These are phyloP conservation scores for Thyatira batis DNA, from an alignment of 2,888 invertebrate species.

Conservation along the genomic window DNA sequence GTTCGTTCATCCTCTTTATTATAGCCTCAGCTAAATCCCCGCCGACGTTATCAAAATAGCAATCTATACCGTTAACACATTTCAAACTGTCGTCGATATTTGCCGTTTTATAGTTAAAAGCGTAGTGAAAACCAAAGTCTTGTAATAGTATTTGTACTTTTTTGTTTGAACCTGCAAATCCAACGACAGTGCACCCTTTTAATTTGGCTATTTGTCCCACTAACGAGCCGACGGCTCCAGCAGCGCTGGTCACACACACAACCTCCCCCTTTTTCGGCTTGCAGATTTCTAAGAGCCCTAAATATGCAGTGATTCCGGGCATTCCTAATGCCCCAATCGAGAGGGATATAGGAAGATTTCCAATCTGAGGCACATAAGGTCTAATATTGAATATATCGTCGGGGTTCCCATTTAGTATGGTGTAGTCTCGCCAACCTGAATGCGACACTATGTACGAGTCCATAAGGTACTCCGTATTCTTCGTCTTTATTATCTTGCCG, in stretches of 20 bases:
- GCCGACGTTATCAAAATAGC: slow-evolving; percentile 88
- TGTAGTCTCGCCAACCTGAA: slow-evolving; percentile 84
- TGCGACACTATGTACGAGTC: slow-evolving; percentile 81
- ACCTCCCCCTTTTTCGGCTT: slow-evolving; percentile 84
- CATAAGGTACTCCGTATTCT: slow-evolving; percentile 80
- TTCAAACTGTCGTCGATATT: slow-evolving; percentile 65
- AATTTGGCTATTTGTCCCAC: slow-evolving; percentile 85
- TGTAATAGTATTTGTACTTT: slow-evolving; percentile 84
- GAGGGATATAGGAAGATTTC: slow-evolving; percentile 72
- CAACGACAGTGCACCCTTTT: slow-evolving; percentile 56
- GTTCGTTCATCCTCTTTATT: slow-evolving; percentile 80
- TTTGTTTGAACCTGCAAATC: slow-evolving; percentile 84
- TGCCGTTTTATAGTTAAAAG: slow-evolving; percentile 86
- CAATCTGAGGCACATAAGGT: slow-evolving; percentile 70
- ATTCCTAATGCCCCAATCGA: slow-evolving; percentile 83
- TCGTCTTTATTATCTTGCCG: slow-evolving; percentile 83
- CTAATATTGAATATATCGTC: slow-evolving; percentile 40
- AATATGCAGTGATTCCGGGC: slow-evolving; percentile 76
- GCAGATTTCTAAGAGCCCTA: slow-evolving; percentile 78
- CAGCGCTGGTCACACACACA: slow-evolving; percentile 85
- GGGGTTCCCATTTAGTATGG: slow-evolving; percentile 37
- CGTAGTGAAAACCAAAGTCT: slow-evolving; percentile 84
- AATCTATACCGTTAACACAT: slow-evolving; percentile 84
- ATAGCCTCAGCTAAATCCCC: slow-evolving; percentile 81
- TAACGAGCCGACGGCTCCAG: slow-evolving; percentile 86